These are phyloP conservation scores for Margaritifera margaritifera DNA, from an alignment of 2,888 invertebrate species.

Conservation along the genomic window DNA sequence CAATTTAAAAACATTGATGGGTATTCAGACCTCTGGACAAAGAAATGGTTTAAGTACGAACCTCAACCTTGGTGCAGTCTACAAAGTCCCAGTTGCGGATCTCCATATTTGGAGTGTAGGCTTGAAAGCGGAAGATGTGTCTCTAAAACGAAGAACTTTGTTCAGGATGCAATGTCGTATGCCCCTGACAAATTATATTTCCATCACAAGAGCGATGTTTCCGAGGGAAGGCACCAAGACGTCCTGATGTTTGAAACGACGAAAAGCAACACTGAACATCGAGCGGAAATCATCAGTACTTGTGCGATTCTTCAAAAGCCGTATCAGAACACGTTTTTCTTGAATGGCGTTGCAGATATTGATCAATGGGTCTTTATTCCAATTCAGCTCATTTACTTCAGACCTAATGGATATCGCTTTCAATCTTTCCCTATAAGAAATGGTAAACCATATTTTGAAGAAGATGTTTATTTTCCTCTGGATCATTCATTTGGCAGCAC, in stretches of 20 bases:
- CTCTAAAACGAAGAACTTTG: too few species aligned
- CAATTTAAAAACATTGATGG: slow-evolving; percentile 34
- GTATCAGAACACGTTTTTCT: slow-evolving; percentile 39
- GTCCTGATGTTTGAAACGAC: too few species aligned
- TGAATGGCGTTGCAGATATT: slow-evolving; percentile 32
- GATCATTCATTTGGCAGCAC: too few species aligned
- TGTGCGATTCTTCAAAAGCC: background rate
- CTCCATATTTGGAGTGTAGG: slow-evolving; percentile 27
- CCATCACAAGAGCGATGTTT: too few species aligned
- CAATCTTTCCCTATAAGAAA: too few species aligned
- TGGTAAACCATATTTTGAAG: too few species aligned
- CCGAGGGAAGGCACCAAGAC: too few species aligned
- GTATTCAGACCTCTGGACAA: slow-evolving; percentile 20
- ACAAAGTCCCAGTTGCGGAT: slow-evolving; percentile 33
- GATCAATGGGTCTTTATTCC: slow-evolving; percentile 41
- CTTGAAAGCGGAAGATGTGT: slow-evolving; percentile 2
- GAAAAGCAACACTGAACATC: too few species aligned
- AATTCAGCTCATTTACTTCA: slow-evolving; percentile 31
- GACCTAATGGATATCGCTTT: slow-evolving; percentile 14
- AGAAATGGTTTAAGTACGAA: slow-evolving; percentile 31
- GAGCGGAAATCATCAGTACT: slow-evolving; percentile 3
- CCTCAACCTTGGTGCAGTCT: slow-evolving; percentile 31
- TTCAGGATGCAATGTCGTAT: too few species aligned
- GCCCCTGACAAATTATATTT: too few species aligned
- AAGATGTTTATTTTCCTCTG: too few species aligned